A percentile compares a stretch with the other conserved stretches of the same genome.
Evolutionary conservation across 2,797 vertebrate species (phyloP).

Genomic region (Brotula barbata): DNA sequence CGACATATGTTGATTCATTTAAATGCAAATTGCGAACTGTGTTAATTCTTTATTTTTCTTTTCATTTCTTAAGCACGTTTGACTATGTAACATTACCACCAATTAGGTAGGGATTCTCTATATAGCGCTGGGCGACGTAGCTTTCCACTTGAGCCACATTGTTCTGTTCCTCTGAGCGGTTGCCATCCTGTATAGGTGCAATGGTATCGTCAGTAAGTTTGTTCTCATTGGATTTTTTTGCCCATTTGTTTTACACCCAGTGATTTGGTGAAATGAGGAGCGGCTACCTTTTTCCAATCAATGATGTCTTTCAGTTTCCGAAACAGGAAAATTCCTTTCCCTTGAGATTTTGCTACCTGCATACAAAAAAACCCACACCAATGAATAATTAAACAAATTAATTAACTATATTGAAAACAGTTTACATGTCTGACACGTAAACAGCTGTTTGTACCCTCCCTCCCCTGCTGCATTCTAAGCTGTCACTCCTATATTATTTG

Average conservation of each 20-base stretch:
- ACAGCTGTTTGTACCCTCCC: too few species aligned
- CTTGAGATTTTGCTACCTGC: slow-evolving; percentile 89
- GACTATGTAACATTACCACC: too few species aligned
- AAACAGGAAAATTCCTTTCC: slow-evolving; percentile 91
- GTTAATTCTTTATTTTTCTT: too few species aligned
- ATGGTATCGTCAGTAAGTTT: not conserved
- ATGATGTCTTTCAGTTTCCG: slow-evolving; percentile 87
- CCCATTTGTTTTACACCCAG: not conserved
- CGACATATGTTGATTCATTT: too few species aligned
- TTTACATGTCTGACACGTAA: too few species aligned
- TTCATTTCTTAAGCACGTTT: too few species aligned
- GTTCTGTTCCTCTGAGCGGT: slow-evolving; percentile 83
- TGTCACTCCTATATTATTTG: too few species aligned
- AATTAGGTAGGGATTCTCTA: slow-evolving; percentile 92
- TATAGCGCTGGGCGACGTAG: slow-evolving; percentile 90
- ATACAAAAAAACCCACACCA: too few species aligned
- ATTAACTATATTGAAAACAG: too few species aligned
- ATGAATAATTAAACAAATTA: slow-evolving; percentile 42
- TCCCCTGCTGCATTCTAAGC: too few species aligned
- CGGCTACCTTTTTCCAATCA: slow-evolving; percentile 88
- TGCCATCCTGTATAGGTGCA: slow-evolving; percentile 76
- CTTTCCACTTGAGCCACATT: slow-evolving; percentile 86
- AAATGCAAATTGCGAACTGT: too few species aligned
- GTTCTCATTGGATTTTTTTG: slow-evolving; percentile 1
- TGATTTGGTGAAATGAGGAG: too few species aligned